Evolutionary conservation across 2,888 invertebrate species (phyloP).

Genomic region (Drosophila paramelanica): DNA sequence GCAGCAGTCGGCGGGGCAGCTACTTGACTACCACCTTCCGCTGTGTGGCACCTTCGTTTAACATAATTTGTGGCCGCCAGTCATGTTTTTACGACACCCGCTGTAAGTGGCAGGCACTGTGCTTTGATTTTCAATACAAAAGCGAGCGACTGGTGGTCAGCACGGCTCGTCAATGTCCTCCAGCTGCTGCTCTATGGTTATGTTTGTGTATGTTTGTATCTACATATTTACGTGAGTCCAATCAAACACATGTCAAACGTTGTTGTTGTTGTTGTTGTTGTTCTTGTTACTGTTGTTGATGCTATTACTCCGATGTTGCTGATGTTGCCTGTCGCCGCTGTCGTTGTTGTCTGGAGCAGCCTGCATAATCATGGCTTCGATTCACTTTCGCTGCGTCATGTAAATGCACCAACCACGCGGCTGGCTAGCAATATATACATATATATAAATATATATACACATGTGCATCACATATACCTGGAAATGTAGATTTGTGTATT

Average conservation of each 20-base stretch:
- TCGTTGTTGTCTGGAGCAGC: conserved; percentile 39
- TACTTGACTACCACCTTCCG: conserved; percentile 72
- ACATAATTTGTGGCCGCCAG: conserved; percentile 76
- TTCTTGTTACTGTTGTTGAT: conserved; percentile 36
- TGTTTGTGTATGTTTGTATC: conserved; percentile 16
- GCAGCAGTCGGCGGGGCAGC: conserved; percentile 36
- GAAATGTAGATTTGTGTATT: conserved; percentile 14
- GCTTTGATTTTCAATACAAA: conserved; percentile 41
- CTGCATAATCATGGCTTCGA: conserved; percentile 69
- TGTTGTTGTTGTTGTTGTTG: conserved; percentile 30
- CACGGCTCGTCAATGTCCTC: conserved; percentile 30
- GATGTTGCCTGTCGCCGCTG: conserved; percentile 68
- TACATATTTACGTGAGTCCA: conserved; percentile 48
- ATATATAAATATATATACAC: background rate
- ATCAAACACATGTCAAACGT: conserved; percentile 74
- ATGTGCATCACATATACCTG: background rate
- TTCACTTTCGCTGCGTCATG: conserved; percentile 77
- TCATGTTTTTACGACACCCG: conserved; percentile 71
- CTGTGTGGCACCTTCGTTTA: conserved; percentile 62
- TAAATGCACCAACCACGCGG: conserved; percentile 64
- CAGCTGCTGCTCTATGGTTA: conserved; percentile 4
- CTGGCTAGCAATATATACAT: background rate
- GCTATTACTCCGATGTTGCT: conserved; percentile 43
- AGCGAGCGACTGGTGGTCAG: conserved; percentile 25
- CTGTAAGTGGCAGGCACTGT: conserved; percentile 53